These are phyloP conservation scores for Samia ricini DNA, from an alignment of 1,140 invertebrate species.

Conservation along the genomic window DNA sequence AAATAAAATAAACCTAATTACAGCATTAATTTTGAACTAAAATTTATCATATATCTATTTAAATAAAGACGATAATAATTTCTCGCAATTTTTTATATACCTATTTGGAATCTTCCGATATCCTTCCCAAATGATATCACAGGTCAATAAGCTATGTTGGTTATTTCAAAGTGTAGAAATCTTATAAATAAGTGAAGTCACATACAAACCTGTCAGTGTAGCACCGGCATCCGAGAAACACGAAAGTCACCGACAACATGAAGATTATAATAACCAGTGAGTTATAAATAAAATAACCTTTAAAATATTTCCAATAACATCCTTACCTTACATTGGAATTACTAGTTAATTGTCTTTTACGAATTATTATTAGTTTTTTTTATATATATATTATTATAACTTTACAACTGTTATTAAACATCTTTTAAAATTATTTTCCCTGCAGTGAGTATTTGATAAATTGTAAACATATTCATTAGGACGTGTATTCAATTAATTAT, in stretches of 20 bases:
- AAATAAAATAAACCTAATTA: too few species aligned
- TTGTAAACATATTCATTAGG: too few species aligned
- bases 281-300: conserved; percentile 19
- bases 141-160: too few species aligned
- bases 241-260: conserved; percentile 21
- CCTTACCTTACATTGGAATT: not conserved
- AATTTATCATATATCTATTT: too few species aligned
- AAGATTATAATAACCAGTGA: conserved; percentile 34
- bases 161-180: conserved; percentile 5
- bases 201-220: conserved; percentile 31
- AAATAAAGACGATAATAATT: too few species aligned
- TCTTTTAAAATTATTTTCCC: too few species aligned
- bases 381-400: not conserved
- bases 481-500: too few species aligned
- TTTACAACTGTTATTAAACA: not conserved
- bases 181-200: conserved; percentile 27
- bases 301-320: not conserved
- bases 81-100: too few species aligned
- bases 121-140: too few species aligned
- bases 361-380: not conserved
- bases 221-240: conserved; percentile 16
- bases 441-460: too few species aligned
- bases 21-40: too few species aligned
- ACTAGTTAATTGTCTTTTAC: not conserved
- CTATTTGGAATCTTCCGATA: too few species aligned